These are phyloP conservation scores for Stegostoma tigrinum DNA, from an alignment of 2,113 vertebrate species.

Conservation along the genomic window DNA sequence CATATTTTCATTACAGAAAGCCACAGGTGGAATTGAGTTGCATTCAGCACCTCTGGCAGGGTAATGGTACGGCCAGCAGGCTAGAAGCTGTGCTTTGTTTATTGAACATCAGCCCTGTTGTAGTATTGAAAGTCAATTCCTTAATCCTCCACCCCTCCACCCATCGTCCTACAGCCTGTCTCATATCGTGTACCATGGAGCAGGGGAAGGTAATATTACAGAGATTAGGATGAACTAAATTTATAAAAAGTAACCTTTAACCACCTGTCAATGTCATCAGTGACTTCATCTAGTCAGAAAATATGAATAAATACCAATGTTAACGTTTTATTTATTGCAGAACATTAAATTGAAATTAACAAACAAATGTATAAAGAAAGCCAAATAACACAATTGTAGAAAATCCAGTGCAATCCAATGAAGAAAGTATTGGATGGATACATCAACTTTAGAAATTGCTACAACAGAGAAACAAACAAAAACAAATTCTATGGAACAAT, in stretches of 20 bases:
- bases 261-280: background rate
- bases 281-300: background rate
- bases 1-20: too few species aligned
- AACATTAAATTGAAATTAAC: background rate
- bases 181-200: too few species aligned
- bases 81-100: too few species aligned
- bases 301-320: background rate
- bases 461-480: background rate
- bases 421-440: too few species aligned
- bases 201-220: background rate
- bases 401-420: background rate
- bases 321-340: background rate
- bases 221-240: background rate
- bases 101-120: too few species aligned
- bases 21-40: too few species aligned
- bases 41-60: too few species aligned
- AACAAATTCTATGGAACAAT: background rate
- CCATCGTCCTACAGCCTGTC: too few species aligned
- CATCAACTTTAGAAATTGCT: background rate
- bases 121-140: too few species aligned
- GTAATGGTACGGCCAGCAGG: too few species aligned
- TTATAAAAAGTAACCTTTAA: background rate
- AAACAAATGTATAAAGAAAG: background rate
- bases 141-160: too few species aligned
- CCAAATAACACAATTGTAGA: background rate